phyloP scores from a whole-genome alignment of 2,888 invertebrate species.

The Synergus japonicus region DNA sequence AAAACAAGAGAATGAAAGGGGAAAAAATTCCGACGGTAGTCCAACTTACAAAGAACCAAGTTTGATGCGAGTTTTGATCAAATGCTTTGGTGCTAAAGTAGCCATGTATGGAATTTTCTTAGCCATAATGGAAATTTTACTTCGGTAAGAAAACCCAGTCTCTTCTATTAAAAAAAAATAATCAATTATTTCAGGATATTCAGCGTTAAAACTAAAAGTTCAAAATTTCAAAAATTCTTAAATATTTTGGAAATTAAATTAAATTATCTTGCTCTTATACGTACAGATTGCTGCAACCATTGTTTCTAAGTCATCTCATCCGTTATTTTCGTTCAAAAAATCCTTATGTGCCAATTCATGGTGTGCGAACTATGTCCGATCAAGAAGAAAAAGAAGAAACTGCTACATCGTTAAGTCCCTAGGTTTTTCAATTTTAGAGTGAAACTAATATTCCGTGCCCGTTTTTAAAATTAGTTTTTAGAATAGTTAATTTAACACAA shows the following conservation, averaged over 20 bases:
- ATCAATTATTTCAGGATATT: neutral
- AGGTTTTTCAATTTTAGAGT: constrained; percentile 25
- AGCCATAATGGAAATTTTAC: constrained; percentile 81
- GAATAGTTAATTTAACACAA: neutral
- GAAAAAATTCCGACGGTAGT: constrained; percentile 44
- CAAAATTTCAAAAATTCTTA: neutral
- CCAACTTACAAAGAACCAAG: constrained; percentile 79
- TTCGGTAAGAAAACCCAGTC: constrained; percentile 78
- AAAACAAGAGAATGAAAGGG: constrained; percentile 43
- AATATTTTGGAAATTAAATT: neutral
- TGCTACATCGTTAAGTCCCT: constrained; percentile 54
- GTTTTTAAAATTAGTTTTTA: neutral
- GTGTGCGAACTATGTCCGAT: constrained; percentile 37
- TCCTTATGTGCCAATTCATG: constrained; percentile 55
- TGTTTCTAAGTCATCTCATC: constrained; percentile 82
- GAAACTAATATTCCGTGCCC: neutral
- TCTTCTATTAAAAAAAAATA: neutral
- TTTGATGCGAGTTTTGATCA: constrained; percentile 80
- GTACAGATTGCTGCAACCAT: constrained; percentile 82
- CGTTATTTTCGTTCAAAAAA: constrained; percentile 79
- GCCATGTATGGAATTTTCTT: constrained; percentile 82
- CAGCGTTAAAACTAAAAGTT: neutral
- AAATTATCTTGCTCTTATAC: constrained; percentile 50
- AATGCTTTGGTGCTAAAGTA: constrained; percentile 82
- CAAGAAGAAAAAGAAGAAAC: constrained; percentile 45